Evolutionary conservation across 2,888 invertebrate genomes (phyloP).

Genomic region (Drosophila longiperda): DNA sequence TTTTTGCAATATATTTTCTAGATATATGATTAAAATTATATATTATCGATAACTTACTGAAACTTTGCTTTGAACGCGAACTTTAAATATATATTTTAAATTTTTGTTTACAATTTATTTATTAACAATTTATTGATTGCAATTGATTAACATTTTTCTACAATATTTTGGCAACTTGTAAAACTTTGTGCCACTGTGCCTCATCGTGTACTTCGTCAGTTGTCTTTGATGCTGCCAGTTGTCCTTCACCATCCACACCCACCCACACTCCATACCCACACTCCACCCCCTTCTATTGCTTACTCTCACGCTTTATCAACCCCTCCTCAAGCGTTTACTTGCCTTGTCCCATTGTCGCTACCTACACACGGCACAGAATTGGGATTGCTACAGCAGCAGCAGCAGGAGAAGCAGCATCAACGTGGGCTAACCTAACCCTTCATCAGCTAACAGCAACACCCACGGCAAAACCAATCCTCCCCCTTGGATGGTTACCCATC

Average conservation of each 20-base stretch:
- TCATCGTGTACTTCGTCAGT: constrained; percentile 17
- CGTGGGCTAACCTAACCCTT: constrained; percentile 59
- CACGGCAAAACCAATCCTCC: constrained; percentile 5
- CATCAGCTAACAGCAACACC: constrained; percentile 45
- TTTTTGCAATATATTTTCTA: neutral
- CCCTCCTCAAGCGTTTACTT: constrained; percentile 21
- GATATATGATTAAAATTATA: neutral
- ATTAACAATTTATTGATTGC: neutral
- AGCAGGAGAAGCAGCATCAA: constrained; percentile 10
- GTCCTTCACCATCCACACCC: constrained; percentile 24
- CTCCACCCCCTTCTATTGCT: constrained; percentile 14
- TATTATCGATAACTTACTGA: neutral
- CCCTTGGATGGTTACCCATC: constrained; percentile 57
- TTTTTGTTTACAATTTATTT: neutral
- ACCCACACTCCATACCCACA: neutral
- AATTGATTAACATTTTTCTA: neutral
- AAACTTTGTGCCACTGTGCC: constrained; percentile 37
- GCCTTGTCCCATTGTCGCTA: constrained; percentile 50
- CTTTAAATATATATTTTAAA: neutral
- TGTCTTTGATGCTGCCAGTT: constrained; percentile 53
- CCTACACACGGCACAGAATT: constrained; percentile 60
- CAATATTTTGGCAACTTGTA: too few relatives aligned
- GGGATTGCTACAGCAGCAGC: constrained; percentile 42
- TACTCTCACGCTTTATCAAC: constrained; percentile 30
- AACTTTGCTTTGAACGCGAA: neutral